Evolutionary conservation across 2,113 vertebrate genomes (phyloP), one percentile per base, ranked within the genome.

Genomic region (Amia ocellicauda): DNA sequence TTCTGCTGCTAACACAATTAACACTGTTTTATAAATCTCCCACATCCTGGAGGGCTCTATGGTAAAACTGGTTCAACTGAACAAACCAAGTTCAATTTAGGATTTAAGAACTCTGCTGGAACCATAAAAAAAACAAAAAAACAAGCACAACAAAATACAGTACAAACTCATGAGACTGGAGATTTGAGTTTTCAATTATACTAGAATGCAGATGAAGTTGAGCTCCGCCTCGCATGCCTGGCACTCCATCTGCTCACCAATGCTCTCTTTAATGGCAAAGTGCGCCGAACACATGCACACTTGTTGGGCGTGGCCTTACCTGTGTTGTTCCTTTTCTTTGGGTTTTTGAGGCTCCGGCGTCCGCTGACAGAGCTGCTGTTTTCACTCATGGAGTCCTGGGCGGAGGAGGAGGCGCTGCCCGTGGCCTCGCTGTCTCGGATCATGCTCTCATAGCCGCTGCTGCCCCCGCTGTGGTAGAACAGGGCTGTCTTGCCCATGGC

Each of bases 391-490:
- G 97, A 98, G 78, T 99, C 97, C 78, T 96, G 97, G 0, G 97
- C 91, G 0, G 96, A 99, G 22, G 96, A 99, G 22, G 96, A 98
- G 2, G 93, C 90, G 0, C 97, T 99, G 17, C 97, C 96, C 0
- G 97, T 99, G 1, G 95, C 96, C 83, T 99, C 97, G 0, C 97
- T 98, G 89, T 98, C 97, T 22, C 97, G 86, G 63, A 98, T 90
- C 93, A 98, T 93, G 84, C 97, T 99, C 84, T 98, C 97, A 0
- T 99, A 99, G 64, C 96, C 94, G 0, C 97, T 99, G 87, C 96
- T 98, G 64, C 96, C 95, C 0, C 97, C 97, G 0, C 95, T 98
- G 87, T 98, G 97, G 76, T 99, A 99, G 71, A 99, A 99, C 22
- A 99, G 80, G 9, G 97, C 91, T 0, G 97, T 98, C 78, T 96